Conservation (phyloP, 2,113 vertebrate genomes). For the Addax nasomaculatus region DNA sequence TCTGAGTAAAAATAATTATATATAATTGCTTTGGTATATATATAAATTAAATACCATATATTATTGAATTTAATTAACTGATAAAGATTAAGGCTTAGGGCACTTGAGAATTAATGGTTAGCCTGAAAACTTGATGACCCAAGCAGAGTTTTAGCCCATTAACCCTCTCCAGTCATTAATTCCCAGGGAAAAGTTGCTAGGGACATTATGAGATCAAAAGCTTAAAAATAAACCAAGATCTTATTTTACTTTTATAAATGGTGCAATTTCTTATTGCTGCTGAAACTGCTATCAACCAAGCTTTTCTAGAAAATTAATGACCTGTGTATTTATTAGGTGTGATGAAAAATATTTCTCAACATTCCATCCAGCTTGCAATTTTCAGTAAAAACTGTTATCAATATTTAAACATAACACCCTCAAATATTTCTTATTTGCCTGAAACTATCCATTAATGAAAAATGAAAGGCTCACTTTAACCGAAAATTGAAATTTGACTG, state of each 20-base stretch:
- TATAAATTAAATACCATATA: constrained; percentile 58
- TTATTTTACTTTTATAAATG: constrained; percentile 64
- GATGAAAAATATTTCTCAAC: constrained; percentile 27
- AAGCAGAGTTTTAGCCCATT: constrained; percentile 56
- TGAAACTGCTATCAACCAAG: constrained; percentile 35
- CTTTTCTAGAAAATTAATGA: constrained; percentile 61
- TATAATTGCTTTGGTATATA: constrained; percentile 33
- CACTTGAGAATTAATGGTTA: constrained; percentile 62
- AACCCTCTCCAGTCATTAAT: constrained; percentile 60
- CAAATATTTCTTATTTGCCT: constrained; percentile 42
- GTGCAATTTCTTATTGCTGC: constrained; percentile 27
- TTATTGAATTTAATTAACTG: constrained; percentile 66
- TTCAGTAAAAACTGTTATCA: constrained; percentile 45
- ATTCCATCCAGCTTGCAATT: constrained; percentile 6
- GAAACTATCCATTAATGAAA: constrained; percentile 38
- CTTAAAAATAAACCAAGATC: constrained; percentile 58
- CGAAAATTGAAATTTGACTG: constrained; percentile 48
- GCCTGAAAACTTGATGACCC: constrained; percentile 61
- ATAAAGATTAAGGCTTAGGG: constrained; percentile 53
- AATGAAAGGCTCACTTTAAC: constrained; percentile 38
- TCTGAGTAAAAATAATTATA: constrained; percentile 31
- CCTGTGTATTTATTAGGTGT: constrained; percentile 57
- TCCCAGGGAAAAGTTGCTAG: constrained; percentile 31
- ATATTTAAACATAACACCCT: constrained; percentile 42
- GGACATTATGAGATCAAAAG: constrained; percentile 43